Conservation (phyloP, 2,113 vertebrate genomes). For the Oncorhynchus clarkii region DNA sequence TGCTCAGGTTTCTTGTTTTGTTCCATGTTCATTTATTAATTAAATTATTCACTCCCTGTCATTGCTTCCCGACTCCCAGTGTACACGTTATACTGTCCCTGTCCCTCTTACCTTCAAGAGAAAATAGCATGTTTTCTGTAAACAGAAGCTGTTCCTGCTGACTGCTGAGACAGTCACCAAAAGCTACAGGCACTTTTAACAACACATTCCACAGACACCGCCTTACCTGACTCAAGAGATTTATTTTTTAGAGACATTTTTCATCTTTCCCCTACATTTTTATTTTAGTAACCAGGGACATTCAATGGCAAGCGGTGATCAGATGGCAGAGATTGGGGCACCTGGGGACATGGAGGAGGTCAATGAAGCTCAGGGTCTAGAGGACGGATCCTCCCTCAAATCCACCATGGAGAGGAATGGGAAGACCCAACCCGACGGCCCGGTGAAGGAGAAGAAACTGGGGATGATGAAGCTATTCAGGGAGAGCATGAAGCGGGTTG, state of each 20-base stretch:
- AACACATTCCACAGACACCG: not conserved
- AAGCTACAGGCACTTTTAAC: conserved; percentile 12
- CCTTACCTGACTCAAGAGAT: not conserved
- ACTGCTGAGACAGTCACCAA: not conserved
- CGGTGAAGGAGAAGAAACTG: conserved; percentile 7
- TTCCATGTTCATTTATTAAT: no score
- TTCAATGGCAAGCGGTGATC: not conserved
- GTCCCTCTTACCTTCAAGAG: not conserved
- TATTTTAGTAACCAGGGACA: not conserved
- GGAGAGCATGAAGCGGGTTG: conserved; percentile 19
- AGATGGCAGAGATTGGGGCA: conserved; percentile 32
- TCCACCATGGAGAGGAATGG: conserved; percentile 18
- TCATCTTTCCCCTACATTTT: not conserved
- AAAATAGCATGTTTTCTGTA: conserved; percentile 58
- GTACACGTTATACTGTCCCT: no score
- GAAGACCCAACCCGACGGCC: not conserved
- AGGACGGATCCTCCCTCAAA: conserved; percentile 4
- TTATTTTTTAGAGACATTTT: not conserved
- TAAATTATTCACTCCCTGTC: no score
- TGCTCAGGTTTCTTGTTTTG: no score
- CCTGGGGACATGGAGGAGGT: not conserved
- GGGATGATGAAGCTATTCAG: conserved; percentile 18
- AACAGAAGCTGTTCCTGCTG: conserved; percentile 48
- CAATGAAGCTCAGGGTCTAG: not conserved
- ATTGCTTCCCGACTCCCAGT: no score